phyloP scores from a whole-genome alignment of 2,113 vertebrate genomes.

The Osmerus eperlanus region DNA sequence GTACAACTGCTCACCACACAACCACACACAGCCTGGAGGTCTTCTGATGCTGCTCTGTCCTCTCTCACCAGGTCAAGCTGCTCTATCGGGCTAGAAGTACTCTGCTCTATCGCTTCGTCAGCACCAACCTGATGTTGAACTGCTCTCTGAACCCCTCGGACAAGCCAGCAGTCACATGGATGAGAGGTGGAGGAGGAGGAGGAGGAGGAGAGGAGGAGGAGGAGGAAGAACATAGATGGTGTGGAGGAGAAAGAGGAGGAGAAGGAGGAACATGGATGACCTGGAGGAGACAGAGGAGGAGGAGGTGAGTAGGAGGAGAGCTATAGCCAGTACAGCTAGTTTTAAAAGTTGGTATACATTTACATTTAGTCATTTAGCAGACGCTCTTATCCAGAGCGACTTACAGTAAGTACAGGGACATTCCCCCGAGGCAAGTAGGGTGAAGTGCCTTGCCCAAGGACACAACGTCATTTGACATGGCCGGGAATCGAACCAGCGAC shows the following conservation, averaged over 20 bases:
- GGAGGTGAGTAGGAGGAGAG: neutral
- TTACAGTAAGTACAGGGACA: too few relatives aligned
- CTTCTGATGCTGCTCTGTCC: neutral
- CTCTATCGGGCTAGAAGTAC: neutral
- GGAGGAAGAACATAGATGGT: too few relatives aligned
- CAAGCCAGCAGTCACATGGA: too few relatives aligned
- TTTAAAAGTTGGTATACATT: too few relatives aligned
- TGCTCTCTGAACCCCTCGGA: too few relatives aligned
- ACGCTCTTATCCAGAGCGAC: too few relatives aligned
- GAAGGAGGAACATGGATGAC: neutral
- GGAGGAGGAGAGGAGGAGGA: neutral
- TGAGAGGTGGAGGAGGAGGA: neutral
- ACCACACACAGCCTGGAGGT: neutral
- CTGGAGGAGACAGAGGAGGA: neutral
- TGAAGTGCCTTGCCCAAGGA: too few relatives aligned
- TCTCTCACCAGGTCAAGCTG: slow-evolving; percentile 6
- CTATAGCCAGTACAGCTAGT: neutral
- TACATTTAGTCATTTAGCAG: too few relatives aligned
- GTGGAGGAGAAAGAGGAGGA: neutral
- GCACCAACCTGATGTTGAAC: too few relatives aligned
- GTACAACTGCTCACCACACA: neutral
- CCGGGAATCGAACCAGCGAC: too few relatives aligned
- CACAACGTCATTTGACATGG: too few relatives aligned
- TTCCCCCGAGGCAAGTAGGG: too few relatives aligned
- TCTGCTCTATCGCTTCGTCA: neutral